Base-by-base conservation (phyloP, 2,113 vertebrate species). In the Nestor notabilis region DNA sequence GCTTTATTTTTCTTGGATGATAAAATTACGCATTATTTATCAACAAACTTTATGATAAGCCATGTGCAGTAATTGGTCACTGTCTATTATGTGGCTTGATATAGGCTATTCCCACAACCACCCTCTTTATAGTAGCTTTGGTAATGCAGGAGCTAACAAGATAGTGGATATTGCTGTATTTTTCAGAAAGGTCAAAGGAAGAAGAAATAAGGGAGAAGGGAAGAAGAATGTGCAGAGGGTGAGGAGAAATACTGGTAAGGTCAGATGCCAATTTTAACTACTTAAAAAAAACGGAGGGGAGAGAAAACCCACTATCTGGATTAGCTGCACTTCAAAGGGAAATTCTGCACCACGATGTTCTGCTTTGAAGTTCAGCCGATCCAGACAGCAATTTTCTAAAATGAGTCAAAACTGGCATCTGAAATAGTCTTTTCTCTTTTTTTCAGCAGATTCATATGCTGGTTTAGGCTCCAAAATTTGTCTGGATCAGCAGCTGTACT, bases 371-470 rank as follows among this genome's bases (percentile, higher is more conserved):
- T 98, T 93, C 96, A 98, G 83, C 92, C 91, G 74, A 97, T 97
- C 96, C 95, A 98, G 97, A 97, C 96, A 97, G 96, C 94, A 97
- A 97, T 97, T 98, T 97, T 97, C 93, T 97, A 96, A 98, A 97
- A 97, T 96, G 94, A 97, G 96, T 96, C 95, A 97, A 92, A 97
- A 96, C 93, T 97, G 97, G 96, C 95, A 98, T 97, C 96, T 97
- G 94, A 97, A 97, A 97, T 95, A 95, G 96, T 96, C 81, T 76
- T 97, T 35, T n/a, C 29, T 58, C n/a, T 93, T 94, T 83, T 77
- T 87, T 82, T 97, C 89, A 97, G 95, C 93, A 97, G 87, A 97
- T 94, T 97, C 96, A 83, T 94, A 93, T 89, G 89, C 96, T 89
- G 85, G 82, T 95, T 95, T 90, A 89, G 87, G 78, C 90, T 97